These are phyloP conservation scores for Motacilla tschutschensis DNA, from an alignment of 2,113 vertebrate species.

Conservation along the genomic window DNA sequence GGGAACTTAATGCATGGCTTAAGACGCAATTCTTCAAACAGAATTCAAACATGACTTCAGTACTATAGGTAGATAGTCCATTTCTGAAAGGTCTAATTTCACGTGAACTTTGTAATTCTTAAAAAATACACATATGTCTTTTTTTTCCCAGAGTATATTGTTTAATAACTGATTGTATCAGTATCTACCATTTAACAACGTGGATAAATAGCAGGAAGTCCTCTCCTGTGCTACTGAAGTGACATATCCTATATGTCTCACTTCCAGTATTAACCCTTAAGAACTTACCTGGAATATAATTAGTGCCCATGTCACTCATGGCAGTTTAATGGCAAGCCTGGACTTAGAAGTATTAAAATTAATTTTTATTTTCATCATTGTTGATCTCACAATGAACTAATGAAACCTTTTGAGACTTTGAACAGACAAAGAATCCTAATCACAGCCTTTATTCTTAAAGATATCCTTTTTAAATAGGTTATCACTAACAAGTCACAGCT, in stretches of 20 bases:
- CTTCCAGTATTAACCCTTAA: not conserved
- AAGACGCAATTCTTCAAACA: not conserved
- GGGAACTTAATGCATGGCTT: not conserved
- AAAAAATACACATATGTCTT: not conserved
- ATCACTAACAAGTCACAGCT: constrained; percentile 84
- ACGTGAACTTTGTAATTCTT: not conserved
- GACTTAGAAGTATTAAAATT: constrained; percentile 12
- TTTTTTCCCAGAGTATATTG: not conserved
- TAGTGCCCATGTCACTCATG: not conserved
- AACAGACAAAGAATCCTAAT: constrained; percentile 67
- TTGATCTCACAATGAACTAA: constrained; percentile 31
- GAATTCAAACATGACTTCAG: not conserved
- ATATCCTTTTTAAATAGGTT: constrained; percentile 81
- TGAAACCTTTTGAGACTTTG: constrained; percentile 47
- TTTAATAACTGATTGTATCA: not conserved
- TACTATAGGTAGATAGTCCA: not conserved
- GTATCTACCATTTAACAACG: not conserved
- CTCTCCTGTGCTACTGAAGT: not conserved
- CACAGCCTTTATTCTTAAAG: constrained; percentile 67
- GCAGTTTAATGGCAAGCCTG: not conserved
- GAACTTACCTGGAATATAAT: not conserved
- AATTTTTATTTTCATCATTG: constrained; percentile 12
- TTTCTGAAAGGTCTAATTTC: not conserved
- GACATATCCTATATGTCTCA: not conserved
- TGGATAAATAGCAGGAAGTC: not conserved